A percentile compares a stretch with the other conserved stretches of the same genome.
These are phyloP conservation scores for Leucopsar rothschildi DNA, from an alignment of 2,113 vertebrate genomes.

Conservation along the genomic window DNA sequence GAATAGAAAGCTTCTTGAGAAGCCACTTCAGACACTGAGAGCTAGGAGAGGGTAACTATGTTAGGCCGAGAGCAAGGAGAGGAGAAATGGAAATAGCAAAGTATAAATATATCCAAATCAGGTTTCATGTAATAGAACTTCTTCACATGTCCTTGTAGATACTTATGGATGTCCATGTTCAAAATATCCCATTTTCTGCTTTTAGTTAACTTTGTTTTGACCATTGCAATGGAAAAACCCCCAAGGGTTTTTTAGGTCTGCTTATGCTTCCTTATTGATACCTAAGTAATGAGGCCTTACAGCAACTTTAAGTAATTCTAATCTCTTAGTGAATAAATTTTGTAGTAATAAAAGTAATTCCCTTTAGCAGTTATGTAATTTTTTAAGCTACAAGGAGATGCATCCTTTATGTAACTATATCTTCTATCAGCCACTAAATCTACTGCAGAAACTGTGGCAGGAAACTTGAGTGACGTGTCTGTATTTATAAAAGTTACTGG, in stretches of 20 bases:
- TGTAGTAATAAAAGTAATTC: not conserved
- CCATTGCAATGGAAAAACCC: not conserved
- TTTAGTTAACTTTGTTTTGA: not conserved
- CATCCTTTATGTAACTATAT: not conserved
- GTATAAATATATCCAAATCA: not conserved
- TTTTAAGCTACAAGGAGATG: not conserved
- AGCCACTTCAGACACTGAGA: not conserved
- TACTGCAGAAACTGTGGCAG: not conserved
- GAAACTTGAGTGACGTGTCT: not conserved
- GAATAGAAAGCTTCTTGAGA: not conserved
- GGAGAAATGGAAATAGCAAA: not conserved
- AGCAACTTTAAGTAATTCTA: not conserved
- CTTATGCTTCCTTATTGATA: not conserved
- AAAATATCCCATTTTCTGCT: not conserved
- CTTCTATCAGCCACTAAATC: not conserved
- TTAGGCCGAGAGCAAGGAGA: fast-evolving
- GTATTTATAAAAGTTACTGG: not conserved
- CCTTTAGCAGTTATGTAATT: not conserved
- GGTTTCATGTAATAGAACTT: not conserved
- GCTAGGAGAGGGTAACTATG: not conserved
- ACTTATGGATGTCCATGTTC: fast-evolving
- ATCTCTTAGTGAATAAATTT: not conserved
- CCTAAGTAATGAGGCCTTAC: not conserved
- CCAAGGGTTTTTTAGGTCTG: not conserved
- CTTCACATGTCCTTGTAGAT: not conserved